Evolutionary conservation across 92 coral and sea anemone genomes (phyloP).

Genomic region (Phenganax stokvisi): DNA sequence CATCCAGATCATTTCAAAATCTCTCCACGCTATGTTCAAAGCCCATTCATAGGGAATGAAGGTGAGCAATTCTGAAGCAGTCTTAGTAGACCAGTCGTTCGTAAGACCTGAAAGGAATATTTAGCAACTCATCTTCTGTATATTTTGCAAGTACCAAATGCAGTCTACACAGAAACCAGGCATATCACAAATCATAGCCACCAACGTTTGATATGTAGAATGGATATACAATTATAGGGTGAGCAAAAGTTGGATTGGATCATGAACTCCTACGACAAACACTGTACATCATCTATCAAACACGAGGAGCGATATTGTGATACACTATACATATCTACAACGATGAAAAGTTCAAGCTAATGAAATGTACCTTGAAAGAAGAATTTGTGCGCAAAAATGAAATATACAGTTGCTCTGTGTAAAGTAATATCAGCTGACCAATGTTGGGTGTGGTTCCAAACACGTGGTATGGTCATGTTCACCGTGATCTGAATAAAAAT

Average conservation of each 20-base stretch:
- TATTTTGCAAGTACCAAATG: background rate
- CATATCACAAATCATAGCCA: too few relatives aligned
- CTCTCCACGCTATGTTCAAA: slow-evolving; percentile 74
- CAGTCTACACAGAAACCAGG: background rate
- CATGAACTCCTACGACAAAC: too few relatives aligned
- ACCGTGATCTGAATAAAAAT: slow-evolving; percentile 55
- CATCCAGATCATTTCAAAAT: slow-evolving; percentile 98
- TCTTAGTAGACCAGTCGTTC: slow-evolving; percentile 85
- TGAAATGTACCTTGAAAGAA: slow-evolving; percentile 75
- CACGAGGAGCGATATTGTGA: too few relatives aligned
- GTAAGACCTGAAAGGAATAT: slow-evolving; percentile 56
- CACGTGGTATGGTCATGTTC: slow-evolving; percentile 92
- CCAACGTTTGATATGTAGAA: too few relatives aligned
- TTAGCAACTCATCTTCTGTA: too few relatives aligned
- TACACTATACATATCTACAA: too few relatives aligned
- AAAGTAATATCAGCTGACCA: slow-evolving; percentile 86
- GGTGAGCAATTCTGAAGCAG: slow-evolving; percentile 74
- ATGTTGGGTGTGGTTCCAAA: slow-evolving; percentile 98
- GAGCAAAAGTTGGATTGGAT: too few relatives aligned
- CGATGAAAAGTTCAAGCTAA: background rate
- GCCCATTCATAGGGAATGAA: slow-evolving; percentile 98
- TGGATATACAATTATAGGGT: too few relatives aligned
- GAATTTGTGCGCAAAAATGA: slow-evolving; percentile 93
- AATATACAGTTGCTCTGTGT: slow-evolving; percentile 77
- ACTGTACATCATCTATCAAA: too few relatives aligned